A percentile compares a stretch with the other conserved stretches of the same genome.
Evolutionary conservation across 2,888 invertebrate species (phyloP).

Genomic region (Acrocyrtus sp.): DNA sequence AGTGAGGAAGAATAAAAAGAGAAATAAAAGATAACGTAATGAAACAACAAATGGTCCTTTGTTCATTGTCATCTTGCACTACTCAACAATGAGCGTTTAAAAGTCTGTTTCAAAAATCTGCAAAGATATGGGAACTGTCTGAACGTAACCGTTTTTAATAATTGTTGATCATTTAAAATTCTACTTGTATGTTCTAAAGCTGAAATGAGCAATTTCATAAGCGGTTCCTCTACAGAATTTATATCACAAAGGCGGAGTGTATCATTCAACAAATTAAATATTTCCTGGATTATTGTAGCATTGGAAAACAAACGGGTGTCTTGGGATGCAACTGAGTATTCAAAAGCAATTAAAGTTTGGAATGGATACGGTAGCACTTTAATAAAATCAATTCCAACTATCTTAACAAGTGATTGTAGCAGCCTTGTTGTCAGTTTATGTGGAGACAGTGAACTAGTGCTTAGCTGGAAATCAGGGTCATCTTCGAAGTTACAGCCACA

Average conservation of each 20-base stretch:
- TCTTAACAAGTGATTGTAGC: not conserved
- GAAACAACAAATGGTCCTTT: too few relatives aligned
- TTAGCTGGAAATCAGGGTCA: slow-evolving; percentile 21
- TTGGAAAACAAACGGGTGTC: not conserved
- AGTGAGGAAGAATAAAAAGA: slow-evolving; percentile 29
- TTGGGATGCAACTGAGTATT: not conserved
- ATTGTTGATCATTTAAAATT: not conserved
- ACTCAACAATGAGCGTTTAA: not conserved
- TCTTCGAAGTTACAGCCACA: not conserved
- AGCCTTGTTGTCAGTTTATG: not conserved
- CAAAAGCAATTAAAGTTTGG: slow-evolving; percentile 24
- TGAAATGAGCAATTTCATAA: slow-evolving; percentile 7
- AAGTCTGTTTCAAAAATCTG: not conserved
- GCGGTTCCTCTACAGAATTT: not conserved
- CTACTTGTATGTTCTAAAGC: not conserved
- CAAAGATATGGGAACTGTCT: slow-evolving; percentile 14
- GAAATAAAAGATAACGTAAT: too few relatives aligned
- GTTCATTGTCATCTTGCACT: not conserved
- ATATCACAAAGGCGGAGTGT: slow-evolving; percentile 3
- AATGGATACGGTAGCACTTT: slow-evolving; percentile 1
- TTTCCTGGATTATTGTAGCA: not conserved
- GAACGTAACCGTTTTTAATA: not conserved
- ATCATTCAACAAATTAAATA: slow-evolving; percentile 10
- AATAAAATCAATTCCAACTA: not conserved
- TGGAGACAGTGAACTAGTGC: not conserved